Percentiles rank a stretch among this genome's conserved stretches.
Conservation (phyloP, 2,113 vertebrate species). For the Stegostoma tigrinum region DNA sequence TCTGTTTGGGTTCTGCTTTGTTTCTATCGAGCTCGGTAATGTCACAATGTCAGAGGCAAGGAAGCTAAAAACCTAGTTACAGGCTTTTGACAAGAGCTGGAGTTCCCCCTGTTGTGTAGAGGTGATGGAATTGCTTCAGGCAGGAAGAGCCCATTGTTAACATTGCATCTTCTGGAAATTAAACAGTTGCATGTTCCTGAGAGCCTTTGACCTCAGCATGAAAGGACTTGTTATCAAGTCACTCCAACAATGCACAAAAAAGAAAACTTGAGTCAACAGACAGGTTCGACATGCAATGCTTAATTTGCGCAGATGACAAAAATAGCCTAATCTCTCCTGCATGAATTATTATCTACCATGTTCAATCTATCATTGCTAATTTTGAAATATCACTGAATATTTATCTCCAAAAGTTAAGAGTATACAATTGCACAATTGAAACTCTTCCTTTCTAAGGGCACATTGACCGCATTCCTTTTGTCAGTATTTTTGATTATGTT, state of each 20-base stretch:
- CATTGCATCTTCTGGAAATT: not conserved
- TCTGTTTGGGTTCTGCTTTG: not conserved
- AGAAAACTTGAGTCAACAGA: not conserved
- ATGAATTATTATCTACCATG: not conserved
- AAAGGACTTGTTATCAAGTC: not conserved
- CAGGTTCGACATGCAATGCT: not conserved
- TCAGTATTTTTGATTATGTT: not conserved
- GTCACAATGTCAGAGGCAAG: not conserved
- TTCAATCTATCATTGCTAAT: not conserved
- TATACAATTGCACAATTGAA: not conserved
- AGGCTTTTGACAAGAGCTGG: not conserved
- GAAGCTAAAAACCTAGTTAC: not conserved
- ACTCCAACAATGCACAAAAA: not conserved
- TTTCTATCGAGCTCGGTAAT: not conserved
- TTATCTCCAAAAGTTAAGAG: not conserved
- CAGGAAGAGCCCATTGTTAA: not conserved
- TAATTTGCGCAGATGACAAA: not conserved
- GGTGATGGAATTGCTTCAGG: not conserved
- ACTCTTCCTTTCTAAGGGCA: not conserved
- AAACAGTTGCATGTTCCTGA: not conserved
- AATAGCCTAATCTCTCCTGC: not conserved
- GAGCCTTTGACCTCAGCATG: not conserved
- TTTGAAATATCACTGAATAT: not conserved
- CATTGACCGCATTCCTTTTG: not conserved
- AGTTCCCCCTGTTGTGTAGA: not conserved